Evolutionary conservation across 2,888 invertebrate genomes (phyloP), one percentile per base, ranked within the genome.

Genomic region (Drosophila mercatorum): DNA sequence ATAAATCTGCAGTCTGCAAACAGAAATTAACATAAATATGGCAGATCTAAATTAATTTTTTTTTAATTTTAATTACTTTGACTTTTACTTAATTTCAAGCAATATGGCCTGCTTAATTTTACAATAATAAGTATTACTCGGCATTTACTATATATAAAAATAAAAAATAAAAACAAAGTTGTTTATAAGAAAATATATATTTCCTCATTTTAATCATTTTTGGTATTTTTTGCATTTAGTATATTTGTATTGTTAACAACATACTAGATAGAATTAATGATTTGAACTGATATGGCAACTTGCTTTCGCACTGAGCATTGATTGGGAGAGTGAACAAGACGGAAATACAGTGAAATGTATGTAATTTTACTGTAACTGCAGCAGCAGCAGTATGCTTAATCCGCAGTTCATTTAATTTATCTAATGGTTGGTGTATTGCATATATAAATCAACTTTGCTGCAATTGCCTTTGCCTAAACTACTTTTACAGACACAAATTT

Each of bases 1-100:
- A 67, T 73, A 34, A 26, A 26, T 73, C n/a, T 77, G 79, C 79
- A 84, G 72, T 85, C 90, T 90, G 74, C 2, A 64, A 71, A 43
- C 72, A 43, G 36, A 12, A 63, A 38, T 22, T 47, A 28, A 34
- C 11, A 10, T 10, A 44, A 41, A 46, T 28, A 34, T 5, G 52
- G 47, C 5, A 11, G 40, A 41, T 10, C 6, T 5, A 38, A n/a
- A 10, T 10, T 4, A 7, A 38, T 12, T 3, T 28, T 5, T 28
- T 4, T 41, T 17, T 1, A 14, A 10, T n/a, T 11, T 8, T n/a
- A 51, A 3, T 38, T 8, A 26, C 14, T 28, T 40, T 26, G 3
- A 53, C 0, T 40, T 40, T 40, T 53, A 2, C 26, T 40, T 28
- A n/a, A 55, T 40, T 28, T 57, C 14, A 36, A 46, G 6, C 2